A percentile compares a stretch with the other conserved stretches of the same genome.
Conservation (phyloP, 2,113 vertebrate species). For the Prunella himalayana region DNA sequence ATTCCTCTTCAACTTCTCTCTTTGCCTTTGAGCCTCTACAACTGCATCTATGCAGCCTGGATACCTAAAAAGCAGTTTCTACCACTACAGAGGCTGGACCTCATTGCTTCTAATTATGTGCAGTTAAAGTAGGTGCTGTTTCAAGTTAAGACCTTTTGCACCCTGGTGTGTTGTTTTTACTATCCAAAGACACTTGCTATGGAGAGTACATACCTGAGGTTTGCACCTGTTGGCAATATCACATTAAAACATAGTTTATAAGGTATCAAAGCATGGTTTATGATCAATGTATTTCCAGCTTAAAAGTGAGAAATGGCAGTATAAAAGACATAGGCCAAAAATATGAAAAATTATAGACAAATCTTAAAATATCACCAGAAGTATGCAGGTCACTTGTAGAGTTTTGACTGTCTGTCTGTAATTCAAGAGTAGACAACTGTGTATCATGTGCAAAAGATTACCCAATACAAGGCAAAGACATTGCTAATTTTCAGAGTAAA, state of each 20-base stretch:
- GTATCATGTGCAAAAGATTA: neutral
- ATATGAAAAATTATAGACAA: neutral
- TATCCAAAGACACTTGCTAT: neutral
- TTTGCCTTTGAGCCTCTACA: neutral
- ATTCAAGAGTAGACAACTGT: neutral
- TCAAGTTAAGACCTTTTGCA: neutral
- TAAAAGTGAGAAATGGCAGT: neutral
- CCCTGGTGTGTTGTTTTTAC: neutral
- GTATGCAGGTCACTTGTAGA: neutral
- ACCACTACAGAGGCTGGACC: neutral
- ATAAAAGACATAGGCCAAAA: neutral
- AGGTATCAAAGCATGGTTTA: neutral
- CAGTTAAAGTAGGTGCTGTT: neutral
- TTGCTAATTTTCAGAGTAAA: neutral
- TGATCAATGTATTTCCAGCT: neutral
- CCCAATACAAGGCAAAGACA: neutral
- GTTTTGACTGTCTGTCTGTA: neutral
- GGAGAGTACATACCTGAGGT: neutral
- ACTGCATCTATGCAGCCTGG: neutral
- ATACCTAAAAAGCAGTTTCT: neutral
- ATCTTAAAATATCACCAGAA: neutral
- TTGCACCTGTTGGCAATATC: neutral
- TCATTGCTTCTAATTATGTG: neutral
- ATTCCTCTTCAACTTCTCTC: neutral
- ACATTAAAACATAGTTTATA: neutral